Percentiles rank a stretch among this genome's conserved stretches.
These are phyloP conservation scores for Melangyna quadrimaculata DNA, from an alignment of 2,888 invertebrate species.

Conservation along the genomic window DNA sequence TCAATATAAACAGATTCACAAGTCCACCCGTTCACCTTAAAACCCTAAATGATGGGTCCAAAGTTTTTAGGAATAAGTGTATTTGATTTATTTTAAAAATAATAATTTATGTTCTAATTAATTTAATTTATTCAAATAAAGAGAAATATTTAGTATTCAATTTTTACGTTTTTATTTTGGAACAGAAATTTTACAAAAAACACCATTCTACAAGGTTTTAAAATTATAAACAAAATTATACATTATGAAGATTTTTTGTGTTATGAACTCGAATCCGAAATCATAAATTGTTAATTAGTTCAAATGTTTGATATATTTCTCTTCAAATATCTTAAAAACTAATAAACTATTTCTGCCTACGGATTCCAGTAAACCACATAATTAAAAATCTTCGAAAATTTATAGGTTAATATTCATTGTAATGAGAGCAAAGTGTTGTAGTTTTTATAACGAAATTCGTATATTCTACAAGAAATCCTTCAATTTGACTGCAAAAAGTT, in stretches of 20 bases:
- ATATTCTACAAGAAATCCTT: not conserved
- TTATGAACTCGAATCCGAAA: not conserved
- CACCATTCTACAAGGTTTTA: too few species aligned
- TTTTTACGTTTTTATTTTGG: not conserved
- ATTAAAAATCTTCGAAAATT: too few species aligned
- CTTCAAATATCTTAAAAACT: too few species aligned
- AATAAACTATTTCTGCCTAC: too few species aligned
- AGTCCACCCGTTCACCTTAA: not conserved
- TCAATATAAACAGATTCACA: not conserved
- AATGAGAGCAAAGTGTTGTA: too few species aligned
- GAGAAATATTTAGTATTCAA: not conserved
- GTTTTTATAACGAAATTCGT: not conserved
- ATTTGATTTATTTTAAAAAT: not conserved
- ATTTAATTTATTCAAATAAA: not conserved
- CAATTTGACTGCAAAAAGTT: too few species aligned
- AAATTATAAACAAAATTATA: too few species aligned
- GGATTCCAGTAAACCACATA: too few species aligned
- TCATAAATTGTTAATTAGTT: not conserved
- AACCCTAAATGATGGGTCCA: not conserved
- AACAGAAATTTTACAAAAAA: too few species aligned
- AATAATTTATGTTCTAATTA: not conserved
- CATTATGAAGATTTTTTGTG: not conserved
- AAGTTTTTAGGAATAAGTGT: not conserved
- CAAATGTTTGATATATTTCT: too few species aligned
- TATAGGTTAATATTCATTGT: too few species aligned